These are phyloP conservation scores for Myotis lucifugus DNA, from an alignment of 2,113 vertebrate genomes.

Conservation along the genomic window DNA sequence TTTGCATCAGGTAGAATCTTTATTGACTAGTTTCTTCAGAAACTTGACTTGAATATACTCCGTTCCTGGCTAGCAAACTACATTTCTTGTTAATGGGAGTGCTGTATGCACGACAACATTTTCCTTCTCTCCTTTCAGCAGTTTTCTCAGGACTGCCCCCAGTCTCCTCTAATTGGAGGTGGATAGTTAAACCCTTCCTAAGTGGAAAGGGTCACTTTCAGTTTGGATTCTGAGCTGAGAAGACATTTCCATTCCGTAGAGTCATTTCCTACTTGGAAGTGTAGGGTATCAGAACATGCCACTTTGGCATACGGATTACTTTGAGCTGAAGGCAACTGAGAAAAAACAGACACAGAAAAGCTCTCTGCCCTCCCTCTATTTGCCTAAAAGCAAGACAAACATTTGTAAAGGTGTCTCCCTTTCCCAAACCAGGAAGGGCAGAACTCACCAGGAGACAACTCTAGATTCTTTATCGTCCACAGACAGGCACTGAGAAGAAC, in stretches of 20 bases:
- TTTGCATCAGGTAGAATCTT: neutral
- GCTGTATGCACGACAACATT: neutral
- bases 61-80: neutral
- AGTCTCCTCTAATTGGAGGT: neutral
- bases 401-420: neutral
- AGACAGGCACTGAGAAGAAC: neutral
- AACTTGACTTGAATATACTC: neutral
- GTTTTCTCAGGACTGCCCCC: neutral
- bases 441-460: neutral
- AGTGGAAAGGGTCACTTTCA: neutral
- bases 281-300: neutral
- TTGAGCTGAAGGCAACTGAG: neutral
- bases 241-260: neutral
- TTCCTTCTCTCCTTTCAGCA: neutral
- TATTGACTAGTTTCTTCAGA: neutral
- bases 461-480: neutral
- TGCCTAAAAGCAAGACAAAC: neutral
- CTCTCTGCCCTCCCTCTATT: neutral
- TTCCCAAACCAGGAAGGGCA: neutral
- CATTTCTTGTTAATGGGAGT: neutral
- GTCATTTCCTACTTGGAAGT: neutral
- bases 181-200: neutral
- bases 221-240: neutral
- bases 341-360: neutral
- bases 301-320: neutral